phyloP scores from a whole-genome alignment of 2,113 vertebrate species.

The Pithys albifrons region DNA sequence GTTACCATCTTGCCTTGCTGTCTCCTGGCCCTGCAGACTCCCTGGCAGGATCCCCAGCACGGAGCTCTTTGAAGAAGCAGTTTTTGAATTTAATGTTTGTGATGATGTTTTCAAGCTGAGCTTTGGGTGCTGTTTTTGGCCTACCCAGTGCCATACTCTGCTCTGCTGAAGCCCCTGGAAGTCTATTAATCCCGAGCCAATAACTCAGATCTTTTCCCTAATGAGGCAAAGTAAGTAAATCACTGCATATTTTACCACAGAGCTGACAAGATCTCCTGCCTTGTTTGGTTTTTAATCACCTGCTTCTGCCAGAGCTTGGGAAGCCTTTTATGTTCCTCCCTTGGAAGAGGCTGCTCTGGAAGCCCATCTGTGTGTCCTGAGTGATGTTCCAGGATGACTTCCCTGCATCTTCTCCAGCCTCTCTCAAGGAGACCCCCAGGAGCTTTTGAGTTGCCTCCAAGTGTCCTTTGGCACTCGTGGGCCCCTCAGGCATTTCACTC shows the following conservation, averaged over 20 bases:
- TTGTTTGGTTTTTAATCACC: background rate
- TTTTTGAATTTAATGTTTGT: background rate
- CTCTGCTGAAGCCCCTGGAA: accelerated
- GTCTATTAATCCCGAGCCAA: background rate
- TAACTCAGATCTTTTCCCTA: background rate
- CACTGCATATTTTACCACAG: background rate
- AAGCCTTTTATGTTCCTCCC: background rate
- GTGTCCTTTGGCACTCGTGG: background rate
- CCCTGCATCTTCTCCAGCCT: background rate
- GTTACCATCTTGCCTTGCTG: background rate
- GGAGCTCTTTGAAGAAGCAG: background rate
- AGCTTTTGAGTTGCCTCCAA: background rate
- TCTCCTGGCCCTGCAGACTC: background rate
- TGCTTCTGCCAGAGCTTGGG: background rate
- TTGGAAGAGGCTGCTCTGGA: background rate
- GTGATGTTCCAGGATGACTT: background rate
- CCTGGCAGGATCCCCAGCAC: background rate
- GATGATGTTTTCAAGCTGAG: background rate
- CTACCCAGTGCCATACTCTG: background rate
- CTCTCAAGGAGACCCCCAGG: accelerated
- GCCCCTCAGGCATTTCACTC: background rate
- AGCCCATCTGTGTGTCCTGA: accelerated
- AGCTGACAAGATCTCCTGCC: background rate
- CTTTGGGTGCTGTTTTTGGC: background rate
- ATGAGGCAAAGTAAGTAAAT: background rate